Evolutionary conservation across 2,797 vertebrate genomes (phyloP).

Genomic region (Sebastolobus altivelis): DNA sequence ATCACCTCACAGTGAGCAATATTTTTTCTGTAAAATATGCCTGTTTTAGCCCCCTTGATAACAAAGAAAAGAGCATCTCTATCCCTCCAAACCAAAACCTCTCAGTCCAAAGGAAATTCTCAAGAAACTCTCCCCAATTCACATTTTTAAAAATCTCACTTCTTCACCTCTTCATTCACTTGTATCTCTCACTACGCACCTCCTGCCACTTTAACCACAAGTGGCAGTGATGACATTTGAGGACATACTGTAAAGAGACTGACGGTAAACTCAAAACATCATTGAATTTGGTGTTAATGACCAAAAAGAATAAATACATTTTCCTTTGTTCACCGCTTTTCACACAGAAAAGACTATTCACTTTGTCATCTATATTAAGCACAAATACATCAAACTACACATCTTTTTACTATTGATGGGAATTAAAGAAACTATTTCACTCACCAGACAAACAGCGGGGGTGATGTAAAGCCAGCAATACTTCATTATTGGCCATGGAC

Average conservation of each 20-base stretch:
- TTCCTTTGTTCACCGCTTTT: neutral
- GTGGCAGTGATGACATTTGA: neutral
- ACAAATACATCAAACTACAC: neutral
- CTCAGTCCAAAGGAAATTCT: neutral
- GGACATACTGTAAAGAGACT: neutral
- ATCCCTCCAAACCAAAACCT: neutral
- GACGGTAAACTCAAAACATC: neutral
- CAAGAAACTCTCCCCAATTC: neutral
- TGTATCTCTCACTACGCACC: too few relatives aligned
- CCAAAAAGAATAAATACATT: neutral
- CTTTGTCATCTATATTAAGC: neutral
- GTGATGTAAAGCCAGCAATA: slow-evolving; percentile 80
- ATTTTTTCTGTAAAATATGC: neutral
- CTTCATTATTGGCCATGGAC: slow-evolving; percentile 76
- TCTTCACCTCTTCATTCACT: neutral
- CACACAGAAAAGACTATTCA: neutral
- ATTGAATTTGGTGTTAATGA: neutral
- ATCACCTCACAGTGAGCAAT: neutral
- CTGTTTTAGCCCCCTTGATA: neutral
- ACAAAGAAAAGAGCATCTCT: neutral
- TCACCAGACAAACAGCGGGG: slow-evolving; percentile 77
- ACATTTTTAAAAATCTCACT: neutral
- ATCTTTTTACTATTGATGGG: neutral
- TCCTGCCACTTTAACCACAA: neutral
- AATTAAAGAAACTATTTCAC: slow-evolving; percentile 24